Percentiles rank a stretch among this genome's conserved stretches.
phyloP scores from a whole-genome alignment of 2,888 invertebrate genomes.

The Hybos culiciformis region DNA sequence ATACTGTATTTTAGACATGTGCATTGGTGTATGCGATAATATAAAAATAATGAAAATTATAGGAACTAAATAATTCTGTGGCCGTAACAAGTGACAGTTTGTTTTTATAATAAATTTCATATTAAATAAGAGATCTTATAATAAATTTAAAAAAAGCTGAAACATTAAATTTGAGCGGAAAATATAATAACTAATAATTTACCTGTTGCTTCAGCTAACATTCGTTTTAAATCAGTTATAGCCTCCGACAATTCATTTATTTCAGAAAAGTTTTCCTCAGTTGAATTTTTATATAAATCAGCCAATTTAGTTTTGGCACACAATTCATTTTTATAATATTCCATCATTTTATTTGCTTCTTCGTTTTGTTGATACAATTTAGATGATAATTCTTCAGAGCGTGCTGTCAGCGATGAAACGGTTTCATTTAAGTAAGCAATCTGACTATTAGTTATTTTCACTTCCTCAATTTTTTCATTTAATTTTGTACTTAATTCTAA shows the following conservation, averaged over 20 bases:
- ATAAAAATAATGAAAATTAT: too few relatives aligned
- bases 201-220: constrained; percentile 65
- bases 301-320: constrained; percentile 73
- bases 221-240: constrained; percentile 57
- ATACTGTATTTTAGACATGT: too few relatives aligned
- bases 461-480: constrained; percentile 65
- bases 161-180: too few relatives aligned
- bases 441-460: constrained; percentile 55
- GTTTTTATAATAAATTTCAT: too few relatives aligned
- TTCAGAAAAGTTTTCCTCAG: constrained; percentile 64
- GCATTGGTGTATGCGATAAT: too few relatives aligned
- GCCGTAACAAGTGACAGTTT: too few relatives aligned
- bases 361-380: constrained; percentile 62
- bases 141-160: too few relatives aligned
- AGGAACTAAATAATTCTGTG: too few relatives aligned
- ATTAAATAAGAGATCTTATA: too few relatives aligned
- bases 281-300: constrained; percentile 68
- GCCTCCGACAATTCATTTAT: constrained; percentile 64
- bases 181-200: too few relatives aligned
- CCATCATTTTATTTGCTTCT: constrained; percentile 50
- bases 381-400: constrained; percentile 54
- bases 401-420: constrained; percentile 51
- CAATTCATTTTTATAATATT: constrained; percentile 66
- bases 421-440: constrained; percentile 53
- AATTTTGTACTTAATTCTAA: constrained; percentile 61